Evolutionary conservation across 1,140 invertebrate genomes (phyloP).

Genomic region (Ceratoteleas bidentatus): DNA sequence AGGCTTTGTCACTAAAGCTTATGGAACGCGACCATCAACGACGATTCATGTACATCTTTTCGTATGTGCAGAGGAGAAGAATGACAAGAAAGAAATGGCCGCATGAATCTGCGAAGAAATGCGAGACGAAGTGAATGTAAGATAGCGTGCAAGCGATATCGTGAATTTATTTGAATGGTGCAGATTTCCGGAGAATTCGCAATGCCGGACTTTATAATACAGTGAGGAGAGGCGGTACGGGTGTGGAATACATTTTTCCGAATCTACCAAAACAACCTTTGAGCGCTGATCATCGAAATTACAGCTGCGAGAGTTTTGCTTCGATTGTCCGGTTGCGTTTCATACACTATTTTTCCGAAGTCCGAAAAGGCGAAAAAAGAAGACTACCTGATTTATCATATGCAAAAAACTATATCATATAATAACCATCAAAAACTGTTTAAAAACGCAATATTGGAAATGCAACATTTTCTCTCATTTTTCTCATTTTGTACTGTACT

Average conservation of each 20-base stretch:
- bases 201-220: constrained; percentile 61
- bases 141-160: constrained; percentile 66
- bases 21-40: constrained; percentile 73
- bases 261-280: constrained; percentile 33
- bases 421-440: no score
- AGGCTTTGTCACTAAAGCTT: constrained; percentile 76
- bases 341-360: no score
- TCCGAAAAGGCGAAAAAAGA: no score
- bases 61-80: constrained; percentile 67
- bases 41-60: constrained; percentile 78
- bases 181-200: constrained; percentile 63
- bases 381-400: no score
- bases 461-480: no score
- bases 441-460: no score
- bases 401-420: no score
- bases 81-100: constrained; percentile 74
- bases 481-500: no score
- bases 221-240: constrained; percentile 39
- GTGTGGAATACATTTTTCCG: constrained; percentile 45
- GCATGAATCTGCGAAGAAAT: constrained; percentile 69
- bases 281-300: constrained; percentile 36
- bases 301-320: background rate
- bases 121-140: constrained; percentile 62
- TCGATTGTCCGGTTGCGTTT: no score
- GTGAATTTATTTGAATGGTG: constrained; percentile 66